phyloP scores from a whole-genome alignment of 2,113 vertebrate genomes.

The Phalacrocorax pelagicus region DNA sequence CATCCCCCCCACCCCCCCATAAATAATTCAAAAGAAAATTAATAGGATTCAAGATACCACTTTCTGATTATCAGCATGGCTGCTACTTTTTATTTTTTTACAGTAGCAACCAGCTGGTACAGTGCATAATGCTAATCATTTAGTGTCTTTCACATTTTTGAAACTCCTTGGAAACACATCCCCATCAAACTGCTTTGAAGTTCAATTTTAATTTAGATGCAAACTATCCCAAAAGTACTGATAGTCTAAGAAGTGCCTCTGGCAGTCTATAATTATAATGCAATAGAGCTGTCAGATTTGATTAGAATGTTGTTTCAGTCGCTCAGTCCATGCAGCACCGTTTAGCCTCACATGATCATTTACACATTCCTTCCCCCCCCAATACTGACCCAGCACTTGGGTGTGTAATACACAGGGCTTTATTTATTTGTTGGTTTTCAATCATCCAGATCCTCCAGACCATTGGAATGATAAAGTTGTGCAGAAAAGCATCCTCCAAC shows the following conservation, averaged over 20 bases:
- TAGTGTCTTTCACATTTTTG: conserved; percentile 23
- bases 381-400: neutral
- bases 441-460: neutral
- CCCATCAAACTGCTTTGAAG: conserved; percentile 66
- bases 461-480: neutral
- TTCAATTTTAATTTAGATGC: conserved; percentile 74
- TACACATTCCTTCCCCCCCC: neutral
- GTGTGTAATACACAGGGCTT: neutral
- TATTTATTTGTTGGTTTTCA: neutral
- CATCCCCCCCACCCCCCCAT: neutral
- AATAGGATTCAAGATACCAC: conserved; percentile 19
- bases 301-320: conserved; percentile 30
- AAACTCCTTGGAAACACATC: conserved; percentile 58
- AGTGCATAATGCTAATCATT: conserved; percentile 50
- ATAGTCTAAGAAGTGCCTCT: conserved; percentile 27
- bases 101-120: conserved; percentile 42
- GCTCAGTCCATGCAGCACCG: neutral
- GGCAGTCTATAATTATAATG: conserved; percentile 55
- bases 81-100: neutral
- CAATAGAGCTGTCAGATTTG: conserved; percentile 37
- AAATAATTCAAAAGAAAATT: conserved; percentile 66
- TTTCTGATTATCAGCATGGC: conserved; percentile 29
- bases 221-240: conserved; percentile 56
- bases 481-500: neutral
- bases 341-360: neutral